These are phyloP conservation scores for Incurvaria masculella DNA, from an alignment of 2,888 invertebrate genomes.

Conservation along the genomic window DNA sequence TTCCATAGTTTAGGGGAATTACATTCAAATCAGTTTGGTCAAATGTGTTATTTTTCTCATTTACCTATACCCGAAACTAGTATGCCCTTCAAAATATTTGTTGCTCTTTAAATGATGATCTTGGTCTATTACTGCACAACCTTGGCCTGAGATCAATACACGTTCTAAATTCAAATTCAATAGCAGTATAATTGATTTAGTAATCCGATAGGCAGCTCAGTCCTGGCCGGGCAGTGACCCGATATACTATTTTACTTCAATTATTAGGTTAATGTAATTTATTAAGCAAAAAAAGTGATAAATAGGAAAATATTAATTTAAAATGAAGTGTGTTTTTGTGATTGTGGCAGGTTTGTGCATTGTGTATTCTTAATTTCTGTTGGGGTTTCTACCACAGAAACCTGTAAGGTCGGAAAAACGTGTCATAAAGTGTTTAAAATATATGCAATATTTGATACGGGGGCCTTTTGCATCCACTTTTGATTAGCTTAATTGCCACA, in stretches of 20 bases:
- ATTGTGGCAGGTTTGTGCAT: slow-evolving; percentile 28
- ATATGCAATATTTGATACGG: too few species aligned
- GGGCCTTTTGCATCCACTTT: too few species aligned
- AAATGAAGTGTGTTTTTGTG: slow-evolving; percentile 29
- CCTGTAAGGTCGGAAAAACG: too few species aligned
- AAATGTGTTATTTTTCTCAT: too few species aligned
- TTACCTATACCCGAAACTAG: too few species aligned
- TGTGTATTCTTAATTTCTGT: slow-evolving; percentile 15
- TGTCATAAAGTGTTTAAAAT: too few species aligned
- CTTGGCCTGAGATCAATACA: slow-evolving; percentile 26
- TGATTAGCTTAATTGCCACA: too few species aligned
- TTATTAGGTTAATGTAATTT: slow-evolving; percentile 17
- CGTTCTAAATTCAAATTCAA: slow-evolving; percentile 34
- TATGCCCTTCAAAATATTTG: too few species aligned
- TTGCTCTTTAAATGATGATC: too few species aligned
- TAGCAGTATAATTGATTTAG: slow-evolving; percentile 26
- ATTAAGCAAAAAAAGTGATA: slow-evolving; percentile 11
- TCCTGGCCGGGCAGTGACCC: slow-evolving; percentile 23
- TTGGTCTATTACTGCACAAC: slow-evolving; percentile 12
- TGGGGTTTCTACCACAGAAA: background rate
- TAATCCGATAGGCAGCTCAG: slow-evolving; percentile 25
- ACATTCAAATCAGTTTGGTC: too few species aligned
- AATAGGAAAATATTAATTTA: slow-evolving; percentile 12
- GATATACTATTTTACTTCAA: slow-evolving; percentile 20
- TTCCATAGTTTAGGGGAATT: too few species aligned